These are phyloP conservation scores for Lasius platythorax DNA, from an alignment of 2,888 invertebrate species.

Conservation along the genomic window DNA sequence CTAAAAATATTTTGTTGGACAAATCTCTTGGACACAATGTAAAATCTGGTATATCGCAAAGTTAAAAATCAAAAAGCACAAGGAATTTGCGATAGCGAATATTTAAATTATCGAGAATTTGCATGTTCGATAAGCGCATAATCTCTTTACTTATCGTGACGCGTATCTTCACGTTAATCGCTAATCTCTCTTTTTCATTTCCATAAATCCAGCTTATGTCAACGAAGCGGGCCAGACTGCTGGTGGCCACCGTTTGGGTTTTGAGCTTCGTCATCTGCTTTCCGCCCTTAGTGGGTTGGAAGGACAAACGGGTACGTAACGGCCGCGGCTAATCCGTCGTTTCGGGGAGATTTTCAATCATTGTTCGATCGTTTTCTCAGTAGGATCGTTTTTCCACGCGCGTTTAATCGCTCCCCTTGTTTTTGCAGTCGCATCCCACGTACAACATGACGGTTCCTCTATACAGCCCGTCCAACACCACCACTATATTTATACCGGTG, in stretches of 20 bases:
- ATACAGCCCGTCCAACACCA: constrained; percentile 82
- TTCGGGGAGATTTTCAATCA: constrained; percentile 8
- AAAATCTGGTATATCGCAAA: background rate
- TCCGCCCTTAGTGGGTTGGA: constrained; percentile 98
- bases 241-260: constrained; percentile 97
- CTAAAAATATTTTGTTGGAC: background rate
- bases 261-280: constrained; percentile 98
- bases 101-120: background rate
- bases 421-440: constrained; percentile 73
- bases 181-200: constrained; percentile 13
- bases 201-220: constrained; percentile 90
- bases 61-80: background rate
- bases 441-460: constrained; percentile 77
- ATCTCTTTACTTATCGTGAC: constrained; percentile 9
- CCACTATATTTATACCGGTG: constrained; percentile 82
- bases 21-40: background rate
- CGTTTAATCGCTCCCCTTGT: constrained; percentile 35
- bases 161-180: background rate
- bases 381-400: background rate
- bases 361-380: background rate
- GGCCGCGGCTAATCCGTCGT: constrained; percentile 33
- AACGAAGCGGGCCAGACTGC: constrained; percentile 92
- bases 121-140: background rate
- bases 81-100: background rate
- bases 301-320: constrained; percentile 89